phyloP scores from a whole-genome alignment of 2,888 invertebrate species.

The Saturnia pavonia region DNA sequence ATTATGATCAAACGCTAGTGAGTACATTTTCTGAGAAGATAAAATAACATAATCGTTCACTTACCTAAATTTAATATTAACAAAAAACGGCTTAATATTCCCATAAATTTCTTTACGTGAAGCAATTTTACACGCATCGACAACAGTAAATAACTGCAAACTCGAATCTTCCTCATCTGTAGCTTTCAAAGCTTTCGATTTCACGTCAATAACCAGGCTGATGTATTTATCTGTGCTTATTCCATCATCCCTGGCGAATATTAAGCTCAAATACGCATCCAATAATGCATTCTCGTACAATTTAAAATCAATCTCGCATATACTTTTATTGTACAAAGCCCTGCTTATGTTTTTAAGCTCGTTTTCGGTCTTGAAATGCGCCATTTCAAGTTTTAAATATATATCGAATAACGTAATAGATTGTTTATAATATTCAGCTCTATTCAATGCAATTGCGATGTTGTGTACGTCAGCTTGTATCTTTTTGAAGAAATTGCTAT shows the following conservation, averaged over 20 bases:
- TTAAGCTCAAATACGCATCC: constrained; percentile 60
- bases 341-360: constrained; percentile 60
- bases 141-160: constrained; percentile 50
- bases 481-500: constrained; percentile 58
- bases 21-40: no score
- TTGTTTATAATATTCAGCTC: constrained; percentile 48
- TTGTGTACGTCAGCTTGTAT: constrained; percentile 68
- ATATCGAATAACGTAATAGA: constrained; percentile 62
- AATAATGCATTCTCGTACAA: constrained; percentile 51
- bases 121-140: constrained; percentile 47
- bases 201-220: constrained; percentile 68
- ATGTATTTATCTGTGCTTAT: constrained; percentile 58
- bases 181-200: constrained; percentile 54
- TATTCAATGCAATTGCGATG: constrained; percentile 60
- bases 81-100: constrained; percentile 49
- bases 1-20: no score
- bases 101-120: constrained; percentile 47
- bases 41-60: constrained; percentile 19
- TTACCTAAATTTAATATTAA: constrained; percentile 57
- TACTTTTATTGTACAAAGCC: constrained; percentile 69
- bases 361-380: constrained; percentile 30
- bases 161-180: constrained; percentile 36
- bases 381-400: constrained; percentile 58
- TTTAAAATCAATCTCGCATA: constrained; percentile 63
- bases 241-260: constrained; percentile 51